Evolutionary conservation across 2,888 invertebrate genomes (phyloP).

Genomic region (Apoda limacodes): DNA sequence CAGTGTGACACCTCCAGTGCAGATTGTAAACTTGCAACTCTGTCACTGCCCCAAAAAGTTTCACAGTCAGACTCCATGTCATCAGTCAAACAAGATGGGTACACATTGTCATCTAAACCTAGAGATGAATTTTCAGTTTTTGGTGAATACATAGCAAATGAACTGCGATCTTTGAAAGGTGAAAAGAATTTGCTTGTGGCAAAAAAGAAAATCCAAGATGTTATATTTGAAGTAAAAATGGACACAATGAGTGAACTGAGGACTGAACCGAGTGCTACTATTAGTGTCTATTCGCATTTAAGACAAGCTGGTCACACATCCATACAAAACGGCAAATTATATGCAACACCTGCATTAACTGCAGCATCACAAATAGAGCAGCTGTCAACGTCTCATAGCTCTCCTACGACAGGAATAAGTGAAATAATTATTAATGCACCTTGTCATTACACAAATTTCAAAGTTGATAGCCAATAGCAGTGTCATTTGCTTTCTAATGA

Average conservation of each 20-base stretch:
- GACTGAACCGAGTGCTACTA: conserved; percentile 30
- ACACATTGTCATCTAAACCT: conserved; percentile 25
- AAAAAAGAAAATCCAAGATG: conserved; percentile 72
- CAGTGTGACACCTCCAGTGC: conserved; percentile 28
- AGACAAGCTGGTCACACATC: conserved; percentile 28
- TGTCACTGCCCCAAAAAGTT: conserved; percentile 41
- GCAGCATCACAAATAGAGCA: conserved; percentile 45
- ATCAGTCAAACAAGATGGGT: conserved; percentile 32
- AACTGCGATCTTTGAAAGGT: conserved; percentile 65
- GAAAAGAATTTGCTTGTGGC: conserved; percentile 66
- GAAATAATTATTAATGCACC: conserved; percentile 54
- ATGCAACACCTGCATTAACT: conserved; percentile 38
- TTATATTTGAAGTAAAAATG: conserved; percentile 72
- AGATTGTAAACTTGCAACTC: conserved; percentile 35
- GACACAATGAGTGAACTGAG: conserved; percentile 55
- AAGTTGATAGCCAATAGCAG: conserved; percentile 56
- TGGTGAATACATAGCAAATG: conserved; percentile 72
- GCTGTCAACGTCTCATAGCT: conserved; percentile 32
- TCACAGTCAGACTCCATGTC: conserved; percentile 31
- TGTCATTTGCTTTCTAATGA: conserved; percentile 45
- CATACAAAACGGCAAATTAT: conserved; percentile 41
- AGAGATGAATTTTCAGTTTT: conserved; percentile 70
- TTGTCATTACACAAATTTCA: conserved; percentile 56
- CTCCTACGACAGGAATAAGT: conserved; percentile 45
- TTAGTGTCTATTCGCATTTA: conserved; percentile 36